Evolutionary conservation across 2,113 vertebrate species (phyloP), one percentile per base, ranked within the genome.

Genomic region (Xerus inauris): DNA sequence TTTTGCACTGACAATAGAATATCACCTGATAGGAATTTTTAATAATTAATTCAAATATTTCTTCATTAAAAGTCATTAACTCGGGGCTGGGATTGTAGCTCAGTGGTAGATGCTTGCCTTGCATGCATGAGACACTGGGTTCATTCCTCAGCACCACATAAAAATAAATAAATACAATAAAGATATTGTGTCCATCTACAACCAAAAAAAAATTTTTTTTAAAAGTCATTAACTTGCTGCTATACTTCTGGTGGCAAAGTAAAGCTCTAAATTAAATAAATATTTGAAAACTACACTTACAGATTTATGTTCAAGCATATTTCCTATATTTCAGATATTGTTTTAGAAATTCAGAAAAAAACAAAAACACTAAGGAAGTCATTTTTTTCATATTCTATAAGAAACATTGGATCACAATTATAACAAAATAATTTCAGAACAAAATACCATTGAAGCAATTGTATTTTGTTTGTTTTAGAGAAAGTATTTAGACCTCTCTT

Each of bases 341-440:
- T 94, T 87, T 96, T 96, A 91, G 79, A 95, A 88, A 95, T 6
- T 75, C 1, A 71, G 35, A 77, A 92, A 84, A 47, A 84, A 90
- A 54, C 10, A 67, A 72, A 67, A 69, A 73, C 54, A 87, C 9
- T 71, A 64, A 72, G n/a, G 8, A 87, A 59, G 49, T 49, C 54
- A 93, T 9, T 38, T 94, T 94, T 89, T 87, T 82, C 5, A 65
- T 51, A 86, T 51, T 83, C 19, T 47, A 45, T 54, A 64, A 89
- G 38, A 65, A 90, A 87, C 45, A 94, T 35, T 82, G 42, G 22
- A 38, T 94, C 35, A 88, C 69, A 80, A 79, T 80, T 80, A 76
- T 62, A 32, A 64, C 38, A 40, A 90, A 76, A 75, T 83, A 93
- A 42, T 93, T 93, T 95, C 59, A 87, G 20, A 91, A 86, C 32